Conservation (phyloP, 2,888 invertebrate species). For the Ormyrus pomaceus region DNA sequence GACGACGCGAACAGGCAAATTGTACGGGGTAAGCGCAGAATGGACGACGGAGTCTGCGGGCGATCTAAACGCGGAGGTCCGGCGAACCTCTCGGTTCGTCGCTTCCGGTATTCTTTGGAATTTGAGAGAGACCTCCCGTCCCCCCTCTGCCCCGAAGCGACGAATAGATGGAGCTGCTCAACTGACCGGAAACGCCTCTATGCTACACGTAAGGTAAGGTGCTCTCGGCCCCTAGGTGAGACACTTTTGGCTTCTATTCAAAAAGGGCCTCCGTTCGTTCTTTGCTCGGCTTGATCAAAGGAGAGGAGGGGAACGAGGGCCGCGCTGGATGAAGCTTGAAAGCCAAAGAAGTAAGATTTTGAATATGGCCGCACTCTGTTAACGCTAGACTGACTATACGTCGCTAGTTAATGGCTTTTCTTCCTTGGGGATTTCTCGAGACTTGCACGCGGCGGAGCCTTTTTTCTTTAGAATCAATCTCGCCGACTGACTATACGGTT, state of each 20-base stretch:
- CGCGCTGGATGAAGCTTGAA: constrained; percentile 3
- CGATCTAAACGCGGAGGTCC: no score
- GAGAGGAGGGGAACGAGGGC: no score
- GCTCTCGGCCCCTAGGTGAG: constrained; percentile 1
- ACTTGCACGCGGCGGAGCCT: no score
- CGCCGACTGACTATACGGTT: no score
- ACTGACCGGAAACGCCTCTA: constrained; percentile 69
- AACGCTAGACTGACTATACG: neutral
- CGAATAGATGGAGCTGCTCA: constrained; percentile 56
- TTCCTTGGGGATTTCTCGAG: neutral
- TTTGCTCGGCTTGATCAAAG: neutral
- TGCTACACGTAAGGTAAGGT: constrained; percentile 12
- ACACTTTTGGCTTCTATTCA: constrained; percentile 31
- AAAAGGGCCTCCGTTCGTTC: constrained; percentile 24
- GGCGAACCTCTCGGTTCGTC: no score
- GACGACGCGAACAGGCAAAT: no score
- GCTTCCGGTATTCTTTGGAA: no score
- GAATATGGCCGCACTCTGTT: neutral
- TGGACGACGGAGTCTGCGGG: no score
- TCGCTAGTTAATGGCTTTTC: constrained; percentile 1
- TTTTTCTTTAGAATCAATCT: no score
- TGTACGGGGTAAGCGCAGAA: no score
- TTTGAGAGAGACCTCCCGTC: no score
- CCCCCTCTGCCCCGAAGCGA: no score
- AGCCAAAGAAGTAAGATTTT: constrained; percentile 15